These are phyloP conservation scores for Bombus waltoni DNA, from an alignment of 1,140 invertebrate genomes.

Conservation along the genomic window DNA sequence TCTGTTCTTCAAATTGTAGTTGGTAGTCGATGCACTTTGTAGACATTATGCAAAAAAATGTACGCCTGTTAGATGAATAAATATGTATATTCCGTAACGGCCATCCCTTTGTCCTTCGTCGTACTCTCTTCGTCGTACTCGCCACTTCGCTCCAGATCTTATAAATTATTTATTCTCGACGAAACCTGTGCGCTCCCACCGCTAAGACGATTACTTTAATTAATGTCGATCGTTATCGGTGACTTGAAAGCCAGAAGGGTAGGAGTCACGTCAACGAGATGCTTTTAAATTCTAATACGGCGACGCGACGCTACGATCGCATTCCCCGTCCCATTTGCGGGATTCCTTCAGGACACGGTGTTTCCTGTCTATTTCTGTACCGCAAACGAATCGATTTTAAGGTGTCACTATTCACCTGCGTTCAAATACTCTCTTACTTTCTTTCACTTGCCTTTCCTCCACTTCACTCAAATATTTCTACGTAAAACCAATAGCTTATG, in stretches of 20 bases:
- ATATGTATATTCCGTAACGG: slow-evolving; percentile 69
- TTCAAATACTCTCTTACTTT: neutral
- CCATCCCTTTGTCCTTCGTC: slow-evolving; percentile 43
- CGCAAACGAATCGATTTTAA: slow-evolving; percentile 7
- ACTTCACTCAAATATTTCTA: neutral
- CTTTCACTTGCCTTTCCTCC: neutral
- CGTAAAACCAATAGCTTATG: neutral
- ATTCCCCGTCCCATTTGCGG: neutral
- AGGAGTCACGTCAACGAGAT: slow-evolving; percentile 39
- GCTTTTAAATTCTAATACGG: slow-evolving; percentile 48
- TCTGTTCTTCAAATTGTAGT: neutral
- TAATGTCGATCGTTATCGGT: slow-evolving; percentile 56
- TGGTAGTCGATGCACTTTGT: neutral
- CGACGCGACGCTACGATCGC: neutral
- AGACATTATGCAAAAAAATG: slow-evolving; percentile 72
- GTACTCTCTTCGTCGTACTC: slow-evolving; percentile 27
- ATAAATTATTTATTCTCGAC: slow-evolving; percentile 71
- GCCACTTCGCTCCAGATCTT: slow-evolving; percentile 46
- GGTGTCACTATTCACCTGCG: neutral
- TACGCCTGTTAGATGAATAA: slow-evolving; percentile 68
- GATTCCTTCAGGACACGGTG: neutral
- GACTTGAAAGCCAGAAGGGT: slow-evolving; percentile 40
- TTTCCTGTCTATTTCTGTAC: neutral
- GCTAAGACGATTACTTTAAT: slow-evolving; percentile 64
- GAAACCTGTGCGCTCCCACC: slow-evolving; percentile 50